Evolutionary conservation across 2,888 invertebrate genomes (phyloP), one percentile per base, ranked within the genome.

Genomic region (Ennomos quercinarius): DNA sequence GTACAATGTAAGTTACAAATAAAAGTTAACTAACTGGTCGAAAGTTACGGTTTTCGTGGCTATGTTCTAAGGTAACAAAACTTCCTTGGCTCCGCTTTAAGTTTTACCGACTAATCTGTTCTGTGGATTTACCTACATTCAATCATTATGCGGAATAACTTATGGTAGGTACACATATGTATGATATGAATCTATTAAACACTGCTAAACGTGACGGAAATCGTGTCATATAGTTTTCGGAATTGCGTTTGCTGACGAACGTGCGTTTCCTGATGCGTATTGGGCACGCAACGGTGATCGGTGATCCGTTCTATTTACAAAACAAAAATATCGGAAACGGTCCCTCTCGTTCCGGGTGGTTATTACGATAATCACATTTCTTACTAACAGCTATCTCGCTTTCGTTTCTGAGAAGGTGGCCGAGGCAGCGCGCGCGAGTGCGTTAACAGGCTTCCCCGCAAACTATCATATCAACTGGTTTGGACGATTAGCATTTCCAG

Each of bases 281-380:
- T 27, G 17, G 10, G 40, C 10, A 34, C 38, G 40, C 48, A 52
- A 5, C 17, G 17, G 12, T 46, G 43, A 58, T 49, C 17, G 17
- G 12, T 46, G 43, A 58, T 49, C 70, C 66, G 74, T 74, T 76
- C 68, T 81, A 80, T 81, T 80, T 76, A 78, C 75, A 77, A 81
- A 78, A 78, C 75, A 69, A 74, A 77, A 61, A 58, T 60, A 84
- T 87, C 85, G 84, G 84, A 83, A 84, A 85, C 80, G 80, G 80
- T 78, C 80, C 65, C 63, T 76, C 77, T 75, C 80, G 80, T 89
- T 87, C 86, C 84, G 80, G 84, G 87, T 87, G 86, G 83, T 87
- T 88, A 86, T 91, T 90, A 90, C 87, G 82, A 84, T 91, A 90
- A 91, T 91, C 86, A 83, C 83, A 80, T 86, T 91, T 90, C 89